Base-by-base conservation (phyloP, 2,888 invertebrate species). In the Tenthredo livida region DNA sequence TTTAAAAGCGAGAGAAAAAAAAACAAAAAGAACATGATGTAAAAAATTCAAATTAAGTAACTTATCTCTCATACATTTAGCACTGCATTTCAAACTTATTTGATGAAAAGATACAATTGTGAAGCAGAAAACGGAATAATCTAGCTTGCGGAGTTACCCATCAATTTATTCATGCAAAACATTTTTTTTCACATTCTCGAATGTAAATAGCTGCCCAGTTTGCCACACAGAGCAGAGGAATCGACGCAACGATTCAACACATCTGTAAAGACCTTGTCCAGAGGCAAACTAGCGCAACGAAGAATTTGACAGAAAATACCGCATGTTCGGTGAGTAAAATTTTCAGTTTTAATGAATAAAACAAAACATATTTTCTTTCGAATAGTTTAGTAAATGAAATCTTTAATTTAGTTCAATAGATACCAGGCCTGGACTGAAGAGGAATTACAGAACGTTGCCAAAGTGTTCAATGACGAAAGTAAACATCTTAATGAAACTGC, bases 391-490 rank as follows among this genome's bases (percentile, higher is more conserved):
- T 25, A 25, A 12, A 65, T 47, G 15, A 2, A 21, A 67, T 87
- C 70, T 65, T 65, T 33, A 33, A 86, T 86, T 86, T 84, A 92
- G 92, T 88, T 88, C 83, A 87, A 88, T 50, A 86, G 89, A 50
- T 90, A 90, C 85, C 87, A 90, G 47, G 87, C 89, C 40, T 91
- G 90, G 90, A 84, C 91, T 33, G 80, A 90, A n/a, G 47, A 88
- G 17, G 89, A 90, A 86, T 86, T 90, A 10, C 85, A 85, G 84
- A 86, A 88, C 43, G 82, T 88, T 33, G 87, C 89, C 4, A 84
- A 84, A 4, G 86, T 90, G 85, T 87, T 90, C 2, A 87, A 91
- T 25, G 82, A 85, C 25, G 90, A 91, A 84, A 85, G 86, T 10
- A 78, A 89, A 75, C 83, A 85, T 9, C 86, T 92, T 15, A 86